These are phyloP conservation scores for Clupea harengus DNA, from an alignment of 2,113 vertebrate genomes.

Conservation along the genomic window DNA sequence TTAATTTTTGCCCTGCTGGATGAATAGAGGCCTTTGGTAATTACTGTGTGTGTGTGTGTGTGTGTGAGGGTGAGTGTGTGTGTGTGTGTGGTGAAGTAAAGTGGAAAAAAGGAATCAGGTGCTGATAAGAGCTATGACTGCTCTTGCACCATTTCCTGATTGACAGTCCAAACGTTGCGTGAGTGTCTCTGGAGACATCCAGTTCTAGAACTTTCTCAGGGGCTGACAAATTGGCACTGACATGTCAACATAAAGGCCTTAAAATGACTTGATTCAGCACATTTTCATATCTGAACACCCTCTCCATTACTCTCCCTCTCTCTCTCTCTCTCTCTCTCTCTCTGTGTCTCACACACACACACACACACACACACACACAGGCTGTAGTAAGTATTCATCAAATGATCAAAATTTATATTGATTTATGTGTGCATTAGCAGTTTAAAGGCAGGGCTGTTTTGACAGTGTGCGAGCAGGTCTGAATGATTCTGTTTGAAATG, in stretches of 20 bases:
- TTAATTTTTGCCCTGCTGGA: constrained; percentile 50
- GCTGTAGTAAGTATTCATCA: constrained; percentile 86
- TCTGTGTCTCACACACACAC: constrained; percentile 36
- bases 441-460: constrained; percentile 77
- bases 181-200: constrained; percentile 73
- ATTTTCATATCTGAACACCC: constrained; percentile 69
- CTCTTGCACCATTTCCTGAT: constrained; percentile 74
- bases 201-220: constrained; percentile 79
- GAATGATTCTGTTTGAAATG: constrained; percentile 86
- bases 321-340: neutral
- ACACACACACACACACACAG: constrained; percentile 51
- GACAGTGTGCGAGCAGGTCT: constrained; percentile 72
- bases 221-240: constrained; percentile 84
- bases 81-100: neutral
- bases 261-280: constrained; percentile 88
- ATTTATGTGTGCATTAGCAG: constrained; percentile 86
- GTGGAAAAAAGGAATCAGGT: constrained; percentile 67
- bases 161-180: constrained; percentile 74
- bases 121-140: constrained; percentile 70
- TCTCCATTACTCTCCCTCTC: neutral
- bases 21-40: constrained; percentile 48
- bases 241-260: constrained; percentile 82
- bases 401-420: constrained; percentile 90
- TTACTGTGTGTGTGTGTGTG: constrained; percentile 25
- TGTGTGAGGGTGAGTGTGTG: neutral